These are phyloP conservation scores for Apamea anceps DNA, from an alignment of 2,888 invertebrate genomes.

Conservation along the genomic window DNA sequence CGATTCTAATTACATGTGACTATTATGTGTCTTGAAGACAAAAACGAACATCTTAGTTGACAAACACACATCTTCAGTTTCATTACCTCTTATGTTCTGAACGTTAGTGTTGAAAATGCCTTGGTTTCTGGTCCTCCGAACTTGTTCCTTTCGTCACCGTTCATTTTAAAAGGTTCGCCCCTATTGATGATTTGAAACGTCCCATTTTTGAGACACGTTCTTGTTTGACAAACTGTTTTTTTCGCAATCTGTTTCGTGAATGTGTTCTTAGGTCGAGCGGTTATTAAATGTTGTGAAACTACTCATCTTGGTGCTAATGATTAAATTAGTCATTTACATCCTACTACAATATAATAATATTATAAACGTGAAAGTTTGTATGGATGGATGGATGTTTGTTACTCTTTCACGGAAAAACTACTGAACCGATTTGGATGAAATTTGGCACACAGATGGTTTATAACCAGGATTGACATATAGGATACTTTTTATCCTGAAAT, in stretches of 20 bases:
- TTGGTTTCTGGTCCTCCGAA: constrained; percentile 6
- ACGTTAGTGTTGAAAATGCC: constrained; percentile 62
- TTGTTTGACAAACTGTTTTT: constrained; percentile 73
- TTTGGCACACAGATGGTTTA: too few species aligned
- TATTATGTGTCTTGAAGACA: constrained; percentile 75
- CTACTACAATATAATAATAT: too few species aligned
- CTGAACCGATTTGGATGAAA: too few species aligned
- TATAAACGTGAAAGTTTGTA: too few species aligned
- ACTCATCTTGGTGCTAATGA: constrained; percentile 19
- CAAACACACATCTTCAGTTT: constrained; percentile 36
- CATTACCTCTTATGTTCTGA: constrained; percentile 29
- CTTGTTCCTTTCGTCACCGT: constrained; percentile 69
- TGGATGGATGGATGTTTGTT: too few species aligned
- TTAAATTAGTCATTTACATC: not conserved
- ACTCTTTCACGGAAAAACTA: too few species aligned
- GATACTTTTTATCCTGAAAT: too few species aligned
- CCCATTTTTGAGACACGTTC: constrained; percentile 80
- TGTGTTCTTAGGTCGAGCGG: constrained; percentile 33
- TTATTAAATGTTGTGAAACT: constrained; percentile 40
- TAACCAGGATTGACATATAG: too few species aligned
- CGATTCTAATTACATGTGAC: constrained; percentile 79
- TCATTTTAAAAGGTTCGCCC: constrained; percentile 72
- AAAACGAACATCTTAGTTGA: constrained; percentile 63
- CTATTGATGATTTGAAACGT: constrained; percentile 85
- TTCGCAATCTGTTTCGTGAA: constrained; percentile 76